These are phyloP conservation scores for Corvus cornix DNA, from an alignment of 2,113 vertebrate genomes.

Conservation along the genomic window DNA sequence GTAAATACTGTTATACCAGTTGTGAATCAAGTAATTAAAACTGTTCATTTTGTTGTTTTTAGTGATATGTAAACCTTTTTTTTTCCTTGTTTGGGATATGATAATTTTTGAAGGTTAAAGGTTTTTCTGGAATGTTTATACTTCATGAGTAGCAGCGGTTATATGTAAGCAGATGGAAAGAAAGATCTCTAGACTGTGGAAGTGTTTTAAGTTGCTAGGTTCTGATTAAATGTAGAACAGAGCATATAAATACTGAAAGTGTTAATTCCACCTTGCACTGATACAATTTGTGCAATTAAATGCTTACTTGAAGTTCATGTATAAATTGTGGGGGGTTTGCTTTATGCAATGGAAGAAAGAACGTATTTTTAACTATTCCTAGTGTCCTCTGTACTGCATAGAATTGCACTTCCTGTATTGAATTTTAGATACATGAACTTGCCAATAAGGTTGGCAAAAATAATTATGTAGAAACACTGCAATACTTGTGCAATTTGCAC, in stretches of 20 bases:
- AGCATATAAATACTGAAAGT: not conserved
- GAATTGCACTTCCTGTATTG: not conserved
- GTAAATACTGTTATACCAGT: not conserved
- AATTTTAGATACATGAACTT: not conserved
- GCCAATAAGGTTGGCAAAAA: not conserved
- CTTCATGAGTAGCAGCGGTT: not conserved
- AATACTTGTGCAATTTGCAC: not conserved
- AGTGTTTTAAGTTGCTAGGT: not conserved
- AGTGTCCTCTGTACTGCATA: not conserved
- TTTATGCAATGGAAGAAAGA: not conserved
- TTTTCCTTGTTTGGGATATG: not conserved
- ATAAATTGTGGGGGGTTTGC: accelerated
- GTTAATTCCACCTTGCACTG: not conserved
- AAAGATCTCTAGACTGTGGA: not conserved
- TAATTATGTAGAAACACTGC: not conserved
- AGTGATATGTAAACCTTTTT: not conserved
- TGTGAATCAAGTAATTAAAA: not conserved
- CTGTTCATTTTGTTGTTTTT: not conserved
- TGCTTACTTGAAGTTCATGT: not conserved
- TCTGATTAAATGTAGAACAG: not conserved
- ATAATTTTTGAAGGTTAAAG: not conserved
- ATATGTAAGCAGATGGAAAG: not conserved
- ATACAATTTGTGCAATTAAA: not conserved
- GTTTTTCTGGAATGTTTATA: not conserved
- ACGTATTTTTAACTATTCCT: not conserved